Base-by-base conservation (phyloP, 1,140 invertebrate genomes). In the Diachasmimorpha longicaudata region DNA sequence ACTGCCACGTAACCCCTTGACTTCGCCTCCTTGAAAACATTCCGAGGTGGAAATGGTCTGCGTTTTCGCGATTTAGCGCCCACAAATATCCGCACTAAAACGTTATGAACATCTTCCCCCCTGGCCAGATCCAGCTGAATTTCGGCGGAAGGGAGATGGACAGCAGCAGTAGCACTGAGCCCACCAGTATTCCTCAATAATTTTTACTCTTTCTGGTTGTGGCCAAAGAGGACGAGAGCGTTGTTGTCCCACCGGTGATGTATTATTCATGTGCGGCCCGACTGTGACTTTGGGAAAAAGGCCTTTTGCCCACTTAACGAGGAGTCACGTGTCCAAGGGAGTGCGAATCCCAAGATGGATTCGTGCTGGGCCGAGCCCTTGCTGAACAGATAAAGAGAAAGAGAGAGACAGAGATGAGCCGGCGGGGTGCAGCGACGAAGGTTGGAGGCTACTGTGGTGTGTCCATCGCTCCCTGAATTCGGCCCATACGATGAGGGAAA, bases 291-390 rank as follows among this genome's bases (percentile, higher is more conserved):
- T 55, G 46, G 67, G 69, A 72, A 76, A 74, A 75, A 72, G 75
- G 46, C 39, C 75, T 74, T 76, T 77, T 75, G 71, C 70, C 72
- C 78, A 75, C 76, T 79, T 77, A 74, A 77, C 58, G 72, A 76
- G 74, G 66, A 68, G 77, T 72, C 71, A 74, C 77, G 73, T 75
- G 74, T 76, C 69, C 69, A 48, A 63, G 37, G 46, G 69, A 75
- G 75, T 77, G 67, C 70, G 72, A 79, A 79, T 79, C 75, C 77
- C 77, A 79, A 74, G 77, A 77, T 77, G 74, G 77, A 76, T 70
- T 70, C 68, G 72, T 69, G 71, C 46, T 37, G 66, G 63, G 46
- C 72, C 72, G 68, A 58, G 52, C 58, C 58, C 58, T 63, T 23
- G 19, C 58, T 63, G 58, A 19, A 31, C 21, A 25, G 58, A 63